Percentiles rank a stretch among this genome's conserved stretches.
Conservation (phyloP, 2,113 vertebrate species). For the Australoheros scitulus region DNA sequence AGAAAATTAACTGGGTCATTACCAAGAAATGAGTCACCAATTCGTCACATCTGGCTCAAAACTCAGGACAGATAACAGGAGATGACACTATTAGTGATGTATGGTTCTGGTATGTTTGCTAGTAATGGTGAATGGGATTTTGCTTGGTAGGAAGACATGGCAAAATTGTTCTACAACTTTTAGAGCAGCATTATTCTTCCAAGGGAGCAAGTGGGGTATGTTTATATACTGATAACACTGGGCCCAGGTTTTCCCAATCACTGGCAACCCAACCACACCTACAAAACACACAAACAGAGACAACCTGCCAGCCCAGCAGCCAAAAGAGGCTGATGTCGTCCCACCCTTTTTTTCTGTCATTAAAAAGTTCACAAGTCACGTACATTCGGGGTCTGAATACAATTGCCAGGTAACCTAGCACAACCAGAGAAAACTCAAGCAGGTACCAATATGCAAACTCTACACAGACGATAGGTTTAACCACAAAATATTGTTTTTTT, state of each 20-base stretch:
- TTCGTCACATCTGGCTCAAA: too few relatives aligned
- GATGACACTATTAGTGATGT: too few relatives aligned
- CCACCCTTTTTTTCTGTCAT: not conserved
- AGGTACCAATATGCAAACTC: not conserved
- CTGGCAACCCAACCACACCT: not conserved
- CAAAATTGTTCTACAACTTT: too few relatives aligned
- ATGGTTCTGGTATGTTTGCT: too few relatives aligned
- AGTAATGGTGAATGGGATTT: too few relatives aligned
- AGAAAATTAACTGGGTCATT: too few relatives aligned
- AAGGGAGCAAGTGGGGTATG: not conserved
- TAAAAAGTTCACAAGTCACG: rapidly evolving
- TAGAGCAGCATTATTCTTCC: not conserved
- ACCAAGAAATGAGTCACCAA: too few relatives aligned
- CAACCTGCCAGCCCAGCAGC: not conserved
- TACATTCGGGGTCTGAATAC: not conserved
- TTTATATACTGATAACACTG: not conserved
- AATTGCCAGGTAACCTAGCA: not conserved
- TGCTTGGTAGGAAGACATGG: too few relatives aligned
- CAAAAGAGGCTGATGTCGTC: not conserved
- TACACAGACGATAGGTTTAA: not conserved
- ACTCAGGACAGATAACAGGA: rapidly evolving
- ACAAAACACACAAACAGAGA: not conserved
- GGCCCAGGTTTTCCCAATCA: not conserved
- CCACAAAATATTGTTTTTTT: too few relatives aligned
- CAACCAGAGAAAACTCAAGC: not conserved